Evolutionary conservation across 2,888 invertebrate species (phyloP), one percentile per base, ranked within the genome.

Genomic region (Catocala sponsa): DNA sequence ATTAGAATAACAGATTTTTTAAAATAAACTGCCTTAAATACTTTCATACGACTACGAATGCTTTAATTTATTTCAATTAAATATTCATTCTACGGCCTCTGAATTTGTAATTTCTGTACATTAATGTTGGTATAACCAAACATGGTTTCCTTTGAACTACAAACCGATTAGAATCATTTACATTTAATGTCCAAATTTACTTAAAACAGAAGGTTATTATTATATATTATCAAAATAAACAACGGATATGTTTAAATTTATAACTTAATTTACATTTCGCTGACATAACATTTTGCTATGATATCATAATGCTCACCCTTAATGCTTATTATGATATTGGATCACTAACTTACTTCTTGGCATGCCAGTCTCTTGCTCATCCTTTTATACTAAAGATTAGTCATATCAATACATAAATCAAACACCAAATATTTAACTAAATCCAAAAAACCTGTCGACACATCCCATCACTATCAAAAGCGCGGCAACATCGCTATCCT

Each of bases 401-500:
- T 25, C 25, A 25, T 25, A 25, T 25, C 2, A 38, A 38, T 38
- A 38, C 6, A 7, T 38, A 38, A 38, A 38, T 38, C 35, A 25
- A 47, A 47, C 10, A 5, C 49, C 47, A 49, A 53, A 53, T 54
- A 46, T 38, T 33, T 47, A 44, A 53, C 10, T 51, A 48, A 64
- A 15, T 49, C 46, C 35, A 61, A 76, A 59, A 38, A 59, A 60
- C 33, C 7, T 62, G 80, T 84, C 87, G 84, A 86, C 70, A 59
- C 59, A 54, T 65, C 69, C 66, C 89, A 85, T 65, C 92, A 82
- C 91, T 91, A 89, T 59, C 59, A 79, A 85, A 88, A 90, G 83
- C 89, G 86, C 86, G 86, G 88, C 89, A 91, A 91, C 90, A 89
- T 88, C 85, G 86, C 85, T 65, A 80, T 87, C 83, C 52, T 72